Base-by-base conservation (phyloP, 2,113 vertebrate genomes). In the Mobula birostris region DNA sequence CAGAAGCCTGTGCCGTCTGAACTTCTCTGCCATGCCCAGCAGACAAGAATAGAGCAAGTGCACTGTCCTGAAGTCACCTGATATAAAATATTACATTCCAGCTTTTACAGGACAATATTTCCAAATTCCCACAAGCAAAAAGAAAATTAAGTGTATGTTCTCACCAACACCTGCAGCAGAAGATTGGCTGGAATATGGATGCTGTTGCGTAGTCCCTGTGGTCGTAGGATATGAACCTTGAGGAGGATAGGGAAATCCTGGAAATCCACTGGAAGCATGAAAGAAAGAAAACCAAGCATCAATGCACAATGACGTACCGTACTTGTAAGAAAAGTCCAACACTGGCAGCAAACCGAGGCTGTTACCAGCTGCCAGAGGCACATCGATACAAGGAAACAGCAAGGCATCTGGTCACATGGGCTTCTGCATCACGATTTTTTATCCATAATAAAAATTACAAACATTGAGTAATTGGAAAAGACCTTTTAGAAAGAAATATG, bases 131-230 rank as follows among this genome's bases (percentile, higher is more conserved):
- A 1, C 48, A 74, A 40, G 15, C 27, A 21, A 36, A 48, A 9
- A 70, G 5, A 72, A 40, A 72, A 27, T 93, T 2, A 90, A 68
- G 61, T 14, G 1, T 15, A 36, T 29, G 11, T 74, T 40, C 9
- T 93, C 98, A 99, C 99, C 98, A 61, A 98, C 98, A 95, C 98
- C 97, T 94, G 98, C 97, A 94, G 97, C 98, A 88, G 98, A 97
- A 95, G 98, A 97, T 95, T 98, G 98, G 68, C 66, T 91, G 66
- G 63, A 40, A 74, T 93, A 93, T 5, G 97, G 96, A 93, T 97
- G 97, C 95, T 99, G 99, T 95, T 97, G 97, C 63, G 96, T 96
- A 63, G 98, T 97, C 95, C 98, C 98, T 82, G 97, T 97, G 95
- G 97, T 97, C 94, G 97, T 96, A 95, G 99, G 98, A 95, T 98